Evolutionary conservation across 2,797 vertebrate genomes (phyloP).

Genomic region (Fringilla coelebs): DNA sequence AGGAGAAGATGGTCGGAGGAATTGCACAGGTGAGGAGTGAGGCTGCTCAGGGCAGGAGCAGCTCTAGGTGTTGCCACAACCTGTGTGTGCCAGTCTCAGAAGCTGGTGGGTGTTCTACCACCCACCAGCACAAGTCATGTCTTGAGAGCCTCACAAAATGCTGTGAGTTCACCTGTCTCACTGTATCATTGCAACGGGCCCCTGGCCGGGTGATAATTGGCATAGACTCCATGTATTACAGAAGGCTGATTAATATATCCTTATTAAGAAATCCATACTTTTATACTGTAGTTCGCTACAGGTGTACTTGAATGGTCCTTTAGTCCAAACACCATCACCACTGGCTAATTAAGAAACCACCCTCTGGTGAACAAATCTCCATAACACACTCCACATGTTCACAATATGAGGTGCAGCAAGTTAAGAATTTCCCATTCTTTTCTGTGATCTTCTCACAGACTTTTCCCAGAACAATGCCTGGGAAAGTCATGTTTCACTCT

Average conservation of each 20-base stretch:
- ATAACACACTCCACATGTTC: not conserved
- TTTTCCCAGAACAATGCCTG: not conserved
- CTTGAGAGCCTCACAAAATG: not conserved
- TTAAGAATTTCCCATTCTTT: not conserved
- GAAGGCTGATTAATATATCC: not conserved
- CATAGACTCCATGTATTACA: not conserved
- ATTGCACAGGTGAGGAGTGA: constrained; percentile 91
- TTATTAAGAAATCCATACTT: not conserved
- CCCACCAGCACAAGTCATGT: not conserved
- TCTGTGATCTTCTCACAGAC: not conserved
- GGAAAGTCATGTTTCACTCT: not conserved
- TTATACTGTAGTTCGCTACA: not conserved
- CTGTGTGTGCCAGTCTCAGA: not conserved
- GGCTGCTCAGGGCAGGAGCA: not conserved
- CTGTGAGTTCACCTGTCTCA: not conserved
- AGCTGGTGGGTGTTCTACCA: rapidly evolving
- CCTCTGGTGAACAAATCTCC: not conserved
- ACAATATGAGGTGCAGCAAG: not conserved
- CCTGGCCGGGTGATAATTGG: not conserved
- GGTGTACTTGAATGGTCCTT: not conserved
- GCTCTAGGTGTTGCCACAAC: not conserved
- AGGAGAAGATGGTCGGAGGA: constrained; percentile 97
- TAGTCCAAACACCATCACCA: not conserved
- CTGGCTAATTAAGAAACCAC: not conserved
- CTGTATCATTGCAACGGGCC: not conserved